Evolutionary conservation across 2,888 invertebrate genomes (phyloP).

Genomic region (Silvanus unidentatus): DNA sequence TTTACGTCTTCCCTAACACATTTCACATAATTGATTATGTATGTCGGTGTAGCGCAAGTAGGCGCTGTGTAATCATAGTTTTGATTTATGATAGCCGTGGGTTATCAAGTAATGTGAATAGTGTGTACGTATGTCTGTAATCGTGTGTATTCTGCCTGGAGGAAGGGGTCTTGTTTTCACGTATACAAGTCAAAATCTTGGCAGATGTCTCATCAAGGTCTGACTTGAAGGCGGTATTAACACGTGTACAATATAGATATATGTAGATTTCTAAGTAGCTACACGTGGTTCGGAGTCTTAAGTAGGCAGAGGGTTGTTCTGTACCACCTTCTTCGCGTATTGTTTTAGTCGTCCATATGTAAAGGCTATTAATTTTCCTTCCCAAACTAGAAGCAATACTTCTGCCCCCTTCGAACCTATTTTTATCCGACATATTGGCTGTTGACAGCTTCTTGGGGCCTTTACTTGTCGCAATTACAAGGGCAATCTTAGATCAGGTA

Average conservation of each 20-base stretch:
- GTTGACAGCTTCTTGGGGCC: slow-evolving; percentile 7
- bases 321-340: slow-evolving; percentile 12
- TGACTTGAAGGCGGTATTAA: slow-evolving; percentile 9
- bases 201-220: slow-evolving; percentile 12
- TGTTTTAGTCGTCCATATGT: slow-evolving; percentile 12
- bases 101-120: slow-evolving; percentile 3
- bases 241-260: slow-evolving; percentile 10
- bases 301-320: slow-evolving; percentile 14
- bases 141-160: not conserved
- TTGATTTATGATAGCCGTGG: slow-evolving; percentile 2
- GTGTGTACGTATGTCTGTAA: not conserved
- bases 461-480: no score
- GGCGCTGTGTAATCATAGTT: slow-evolving; percentile 11
- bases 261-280: slow-evolving; percentile 5
- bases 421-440: not conserved
- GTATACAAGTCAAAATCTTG: not conserved
- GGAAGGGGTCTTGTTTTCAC: slow-evolving; percentile 7
- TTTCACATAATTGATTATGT: slow-evolving; percentile 7
- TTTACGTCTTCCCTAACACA: no score
- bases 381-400: no score
- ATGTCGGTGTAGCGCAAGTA: slow-evolving; percentile 9
- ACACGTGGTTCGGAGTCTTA: slow-evolving; percentile 11
- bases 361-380: not conserved
- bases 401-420: no score
- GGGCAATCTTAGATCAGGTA: no score